Evolutionary conservation across 2,113 vertebrate genomes (phyloP), one percentile per base, ranked within the genome.

Genomic region (Anser brachyrhynchus): DNA sequence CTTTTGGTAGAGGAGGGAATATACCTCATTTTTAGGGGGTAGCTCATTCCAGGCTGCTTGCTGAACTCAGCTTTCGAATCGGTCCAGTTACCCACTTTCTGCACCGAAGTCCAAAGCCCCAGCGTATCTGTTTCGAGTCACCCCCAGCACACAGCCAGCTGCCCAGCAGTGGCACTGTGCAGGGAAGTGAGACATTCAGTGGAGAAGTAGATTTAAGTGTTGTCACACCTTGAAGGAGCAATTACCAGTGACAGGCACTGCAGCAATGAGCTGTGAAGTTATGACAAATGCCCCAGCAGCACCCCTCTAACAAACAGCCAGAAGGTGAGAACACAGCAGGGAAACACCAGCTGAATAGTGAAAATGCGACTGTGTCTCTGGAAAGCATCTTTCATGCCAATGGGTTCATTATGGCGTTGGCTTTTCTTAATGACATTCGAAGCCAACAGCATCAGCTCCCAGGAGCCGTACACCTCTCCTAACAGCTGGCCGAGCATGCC

Each of bases 251-350:
- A 57, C 65, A 95, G 22, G 57, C 39, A 0, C 14, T 2, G 39
- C 52, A 59, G 89, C 89, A 91, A 39, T 9, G 73, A 92, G 80
- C 89, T 84, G 89, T 94, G 89, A 92, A 91, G 80, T 75, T 52
- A 57, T 61, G 92, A 96, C 80, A 91, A 82, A 94, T 84, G 43
- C 65, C 70, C 65, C 70, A 61, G 84, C 65, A 92, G 86, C 76
- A 43, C 28, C 52, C 25, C n/a, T 86, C 65, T 85, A 84, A 71
- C 73, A 92, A 89, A 89, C 39, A 92, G 70, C 44, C 41, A 41
- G n/a, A 10, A 90, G 69, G 13, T 74, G 84, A 94, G 73, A 86
- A 41, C 4, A 0, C 31, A 89, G 65, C 33, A 51, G 76, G 65
- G n/a, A 67, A 81, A 55, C 65, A 55, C 55, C 69, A 64, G 61